A percentile compares a stretch with the other conserved stretches of the same genome.
Conservation (phyloP, 2,888 invertebrate genomes). For the Silvanus unidentatus region DNA sequence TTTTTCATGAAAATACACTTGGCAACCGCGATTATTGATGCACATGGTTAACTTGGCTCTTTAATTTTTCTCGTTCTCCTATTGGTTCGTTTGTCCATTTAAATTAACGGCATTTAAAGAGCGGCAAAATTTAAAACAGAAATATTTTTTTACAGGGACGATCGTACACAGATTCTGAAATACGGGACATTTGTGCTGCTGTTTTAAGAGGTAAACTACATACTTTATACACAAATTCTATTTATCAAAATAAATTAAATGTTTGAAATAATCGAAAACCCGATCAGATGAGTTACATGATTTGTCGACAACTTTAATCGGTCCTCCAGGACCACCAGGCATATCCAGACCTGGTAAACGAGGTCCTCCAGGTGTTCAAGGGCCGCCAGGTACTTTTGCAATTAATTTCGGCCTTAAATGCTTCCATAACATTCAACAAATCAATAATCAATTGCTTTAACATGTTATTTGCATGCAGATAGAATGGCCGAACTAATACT, state of each 20-base stretch:
- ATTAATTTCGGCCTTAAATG: not conserved
- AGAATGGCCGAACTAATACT: conserved; percentile 53
- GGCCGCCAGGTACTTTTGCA: conserved; percentile 54
- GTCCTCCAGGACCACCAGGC: conserved; percentile 64
- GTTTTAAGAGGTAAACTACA: conserved; percentile 70
- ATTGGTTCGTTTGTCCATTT: too few species aligned
- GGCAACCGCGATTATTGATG: too few species aligned
- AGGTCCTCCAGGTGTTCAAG: conserved; percentile 65
- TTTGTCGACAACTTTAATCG: conserved; percentile 56
- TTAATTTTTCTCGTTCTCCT: too few species aligned
- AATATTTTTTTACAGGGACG: conserved; percentile 51
- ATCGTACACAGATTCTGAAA: conserved; percentile 64
- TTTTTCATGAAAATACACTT: too few species aligned
- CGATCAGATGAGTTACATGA: conserved; percentile 64
- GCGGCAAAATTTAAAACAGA: not conserved
- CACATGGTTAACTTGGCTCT: too few species aligned
- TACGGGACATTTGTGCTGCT: conserved; percentile 74
- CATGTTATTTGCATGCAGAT: conserved; percentile 46
- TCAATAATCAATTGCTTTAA: too few species aligned
- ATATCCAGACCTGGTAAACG: conserved; percentile 61
- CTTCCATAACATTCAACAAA: too few species aligned
- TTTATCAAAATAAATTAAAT: conserved; percentile 1
- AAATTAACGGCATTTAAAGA: not conserved
- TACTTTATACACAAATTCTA: too few species aligned
- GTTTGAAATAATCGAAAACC: conserved; percentile 1